Evolutionary conservation across 2,888 invertebrate species (phyloP).

Genomic region (Polietes domitor): DNA sequence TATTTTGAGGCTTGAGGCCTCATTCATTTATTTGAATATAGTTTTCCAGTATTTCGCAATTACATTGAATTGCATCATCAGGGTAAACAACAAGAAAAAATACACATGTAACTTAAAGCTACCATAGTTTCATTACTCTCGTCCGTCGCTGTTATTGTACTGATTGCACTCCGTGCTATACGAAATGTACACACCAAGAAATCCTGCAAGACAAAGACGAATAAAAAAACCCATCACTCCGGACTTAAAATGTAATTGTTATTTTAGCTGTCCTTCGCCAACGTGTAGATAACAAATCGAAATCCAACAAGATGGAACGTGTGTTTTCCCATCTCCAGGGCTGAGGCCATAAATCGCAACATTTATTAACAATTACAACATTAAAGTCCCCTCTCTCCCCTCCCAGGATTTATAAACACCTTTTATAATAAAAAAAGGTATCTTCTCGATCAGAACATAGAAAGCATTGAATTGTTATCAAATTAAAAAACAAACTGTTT

Average conservation of each 20-base stretch:
- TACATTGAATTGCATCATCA: no score
- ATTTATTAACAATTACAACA: conserved; percentile 61
- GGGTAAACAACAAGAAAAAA: no score
- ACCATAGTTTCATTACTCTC: no score
- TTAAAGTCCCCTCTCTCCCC: conserved; percentile 12
- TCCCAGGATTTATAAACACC: conserved; percentile 49
- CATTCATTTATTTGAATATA: no score
- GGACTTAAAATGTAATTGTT: neutral
- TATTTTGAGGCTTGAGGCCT: no score
- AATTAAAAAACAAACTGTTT: neutral
- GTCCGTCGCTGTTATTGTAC: no score
- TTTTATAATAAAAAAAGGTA: conserved; percentile 45
- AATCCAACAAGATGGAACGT: neutral
- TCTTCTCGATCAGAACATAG: neutral
- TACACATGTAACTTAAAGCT: no score
- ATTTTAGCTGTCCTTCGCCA: neutral
- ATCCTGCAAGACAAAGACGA: neutral
- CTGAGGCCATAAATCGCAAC: conserved; percentile 24
- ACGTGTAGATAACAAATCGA: neutral
- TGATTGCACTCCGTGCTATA: no score
- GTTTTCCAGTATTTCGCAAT: no score
- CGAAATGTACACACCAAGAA: no score
- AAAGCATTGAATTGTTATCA: neutral
- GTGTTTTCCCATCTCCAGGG: neutral
- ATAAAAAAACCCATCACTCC: neutral